These are phyloP conservation scores for Aquatica leii DNA, from an alignment of 2,888 invertebrate species.

Conservation along the genomic window DNA sequence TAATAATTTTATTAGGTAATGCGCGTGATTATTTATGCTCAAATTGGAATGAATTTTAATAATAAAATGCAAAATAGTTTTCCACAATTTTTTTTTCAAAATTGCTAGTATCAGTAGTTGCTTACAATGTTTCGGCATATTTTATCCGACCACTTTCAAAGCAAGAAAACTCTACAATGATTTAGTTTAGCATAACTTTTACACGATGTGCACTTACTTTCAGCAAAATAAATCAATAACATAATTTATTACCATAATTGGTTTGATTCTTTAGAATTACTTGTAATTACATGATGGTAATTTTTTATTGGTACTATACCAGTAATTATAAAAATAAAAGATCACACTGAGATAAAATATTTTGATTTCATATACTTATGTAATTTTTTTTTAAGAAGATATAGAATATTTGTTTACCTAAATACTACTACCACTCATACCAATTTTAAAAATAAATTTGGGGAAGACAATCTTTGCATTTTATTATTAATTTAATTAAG, in stretches of 20 bases:
- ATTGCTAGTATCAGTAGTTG: background rate
- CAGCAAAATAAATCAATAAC: background rate
- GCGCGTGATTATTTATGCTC: background rate
- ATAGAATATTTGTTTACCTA: background rate
- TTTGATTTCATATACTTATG: background rate
- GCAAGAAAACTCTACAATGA: background rate
- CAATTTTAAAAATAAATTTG: background rate
- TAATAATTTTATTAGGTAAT: too few species aligned
- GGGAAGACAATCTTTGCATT: too few species aligned
- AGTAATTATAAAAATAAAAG: background rate
- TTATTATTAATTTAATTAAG: background rate
- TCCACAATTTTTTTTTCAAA: background rate
- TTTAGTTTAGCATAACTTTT: background rate
- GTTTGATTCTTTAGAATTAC: background rate
- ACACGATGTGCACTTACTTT: background rate
- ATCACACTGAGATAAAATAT: too few species aligned
- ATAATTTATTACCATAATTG: background rate
- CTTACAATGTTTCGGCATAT: background rate
- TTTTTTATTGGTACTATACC: background rate
- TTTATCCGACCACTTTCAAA: background rate
- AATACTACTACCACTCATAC: background rate
- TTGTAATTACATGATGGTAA: background rate
- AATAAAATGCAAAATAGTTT: conserved; percentile 3
- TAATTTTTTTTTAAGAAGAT: background rate
- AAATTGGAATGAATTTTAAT: conserved; percentile 1